Base-by-base conservation (phyloP, 1,140 invertebrate genomes). In the Sitobion miscanthi region DNA sequence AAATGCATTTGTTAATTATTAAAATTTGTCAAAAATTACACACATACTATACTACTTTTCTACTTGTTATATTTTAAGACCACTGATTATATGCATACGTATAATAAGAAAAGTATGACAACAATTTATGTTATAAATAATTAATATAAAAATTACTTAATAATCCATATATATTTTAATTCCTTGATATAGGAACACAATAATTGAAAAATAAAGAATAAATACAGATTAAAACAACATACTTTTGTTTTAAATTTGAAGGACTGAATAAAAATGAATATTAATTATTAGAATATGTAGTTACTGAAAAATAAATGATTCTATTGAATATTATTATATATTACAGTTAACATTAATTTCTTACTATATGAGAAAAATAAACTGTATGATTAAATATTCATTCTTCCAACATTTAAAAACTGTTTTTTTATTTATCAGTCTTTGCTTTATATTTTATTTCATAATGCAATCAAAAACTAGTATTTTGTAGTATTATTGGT, bases 1-100 rank as follows among this genome's bases (percentile, higher is more conserved):
- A 88, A 88, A 88, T 88, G 86, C 86, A 88, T 35, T 49, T 52
- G 20, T 88, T n/a, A 88, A n/a, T 25, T 20, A 23, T 88, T 7
- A 86, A 86, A 0, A 45, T 86, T 86, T 62, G 25, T 42, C 42
- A 86, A 86, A 47, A 30, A 86, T n/a, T 30, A 49, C 0, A 42
- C 8, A 42, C 45, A 25, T 30, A 85, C 23, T 85, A 85, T 14
- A 85, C 23, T 77, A 85, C 9, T 85, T 6, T 85, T 42, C 9
- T 85, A 45, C 77, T 42, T 30, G 38, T 42, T 85, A 11, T 45
- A 42, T 87, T n/a, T 47, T 14, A 87, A 87, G 30, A 49, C 11
- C 25, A 47, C n/a, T 77, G 5, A 49, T 38, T 38, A 38, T 38
- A 62, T 62, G 1, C 5, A 77, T 17, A n/a, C n/a, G 30, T 77